These are phyloP conservation scores for Zaprionus gabonicus DNA, from an alignment of 1,140 invertebrate genomes.

Conservation along the genomic window DNA sequence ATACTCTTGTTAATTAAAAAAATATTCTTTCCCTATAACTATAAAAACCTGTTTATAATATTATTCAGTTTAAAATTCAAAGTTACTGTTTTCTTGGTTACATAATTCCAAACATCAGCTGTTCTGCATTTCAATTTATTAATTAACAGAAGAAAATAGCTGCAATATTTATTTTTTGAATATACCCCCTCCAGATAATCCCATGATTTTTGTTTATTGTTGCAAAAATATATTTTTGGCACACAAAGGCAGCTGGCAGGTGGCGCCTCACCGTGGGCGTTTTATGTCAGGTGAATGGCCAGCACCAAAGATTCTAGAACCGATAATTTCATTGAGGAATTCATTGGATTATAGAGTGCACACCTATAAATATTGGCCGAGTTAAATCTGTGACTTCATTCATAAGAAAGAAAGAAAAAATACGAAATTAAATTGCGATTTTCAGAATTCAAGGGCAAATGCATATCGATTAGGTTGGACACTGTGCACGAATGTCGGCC, in stretches of 20 bases:
- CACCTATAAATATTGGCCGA: constrained; percentile 17
- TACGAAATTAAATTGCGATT: no score
- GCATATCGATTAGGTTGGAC: no score
- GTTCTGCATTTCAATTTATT: no score
- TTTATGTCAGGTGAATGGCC: constrained; percentile 37
- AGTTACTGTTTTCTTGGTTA: no score
- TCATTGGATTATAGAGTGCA: constrained; percentile 21
- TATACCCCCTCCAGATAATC: background rate
- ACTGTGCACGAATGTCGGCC: no score
- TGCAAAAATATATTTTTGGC: constrained; percentile 14
- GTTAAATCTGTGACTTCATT: constrained; percentile 14
- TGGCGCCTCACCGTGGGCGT: constrained; percentile 33
- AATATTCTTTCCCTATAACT: no score
- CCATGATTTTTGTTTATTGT: constrained; percentile 20
- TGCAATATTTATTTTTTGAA: background rate
- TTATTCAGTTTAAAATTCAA: no score
- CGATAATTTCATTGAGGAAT: constrained; percentile 41
- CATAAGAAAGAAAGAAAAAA: no score
- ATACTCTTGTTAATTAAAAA: background rate
- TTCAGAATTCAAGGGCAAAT: no score
- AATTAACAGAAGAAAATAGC: background rate
- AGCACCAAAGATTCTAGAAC: constrained; percentile 16
- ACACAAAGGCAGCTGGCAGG: constrained; percentile 29
- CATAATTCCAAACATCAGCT: no score
- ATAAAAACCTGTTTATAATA: no score